These are phyloP conservation scores for Gulo gulo DNA, from an alignment of 2,113 vertebrate genomes.

Conservation along the genomic window DNA sequence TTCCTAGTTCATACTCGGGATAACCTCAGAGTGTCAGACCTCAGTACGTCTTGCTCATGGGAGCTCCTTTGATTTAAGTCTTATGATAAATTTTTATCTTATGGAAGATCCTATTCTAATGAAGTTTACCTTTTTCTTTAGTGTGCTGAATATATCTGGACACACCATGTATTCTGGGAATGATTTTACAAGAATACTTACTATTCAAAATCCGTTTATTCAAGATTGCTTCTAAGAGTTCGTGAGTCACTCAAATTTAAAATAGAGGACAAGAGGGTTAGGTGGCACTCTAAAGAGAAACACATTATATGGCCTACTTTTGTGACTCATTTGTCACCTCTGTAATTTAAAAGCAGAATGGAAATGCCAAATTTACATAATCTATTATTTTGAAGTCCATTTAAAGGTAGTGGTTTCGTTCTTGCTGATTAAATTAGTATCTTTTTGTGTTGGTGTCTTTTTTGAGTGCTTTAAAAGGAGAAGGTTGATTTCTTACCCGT, in stretches of 20 bases:
- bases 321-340: not conserved
- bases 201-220: slow-evolving; percentile 35
- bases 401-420: not conserved
- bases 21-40: not conserved
- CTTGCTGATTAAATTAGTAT: not conserved
- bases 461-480: not conserved
- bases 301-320: accelerated
- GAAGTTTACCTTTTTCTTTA: not conserved
- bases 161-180: not conserved
- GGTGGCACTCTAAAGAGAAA: not conserved
- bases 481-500: not conserved
- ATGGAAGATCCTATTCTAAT: not conserved
- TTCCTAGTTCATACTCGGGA: not conserved
- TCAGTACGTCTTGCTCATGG: not conserved
- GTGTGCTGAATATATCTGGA: not conserved
- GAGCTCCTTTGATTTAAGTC: not conserved
- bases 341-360: not conserved
- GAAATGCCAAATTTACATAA: slow-evolving; percentile 20
- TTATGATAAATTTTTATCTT: not conserved
- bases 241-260: not conserved
- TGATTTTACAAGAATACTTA: not conserved
- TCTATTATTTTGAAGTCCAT: not conserved
- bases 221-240: slow-evolving; percentile 15
- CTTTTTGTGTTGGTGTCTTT: not conserved
- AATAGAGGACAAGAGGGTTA: slow-evolving; percentile 2